Evolutionary conservation across 2,797 vertebrate genomes (phyloP).

Genomic region (Gambelia wislizenii): DNA sequence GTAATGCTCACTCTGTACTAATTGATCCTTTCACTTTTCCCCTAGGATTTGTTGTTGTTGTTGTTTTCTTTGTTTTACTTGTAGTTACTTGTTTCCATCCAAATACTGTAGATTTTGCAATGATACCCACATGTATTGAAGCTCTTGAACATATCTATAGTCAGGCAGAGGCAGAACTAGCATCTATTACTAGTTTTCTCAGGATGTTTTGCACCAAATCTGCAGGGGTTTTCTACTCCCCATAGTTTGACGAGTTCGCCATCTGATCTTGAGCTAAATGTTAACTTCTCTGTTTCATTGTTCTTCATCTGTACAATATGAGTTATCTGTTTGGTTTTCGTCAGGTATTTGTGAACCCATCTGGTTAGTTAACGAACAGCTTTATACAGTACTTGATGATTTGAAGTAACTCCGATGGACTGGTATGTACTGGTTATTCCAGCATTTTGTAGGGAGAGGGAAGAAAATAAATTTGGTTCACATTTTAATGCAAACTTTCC

Average conservation of each 20-base stretch:
- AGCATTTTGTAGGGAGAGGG: not conserved
- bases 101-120: not conserved
- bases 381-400: not conserved
- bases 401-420: not conserved
- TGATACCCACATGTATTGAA: not conserved
- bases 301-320: not conserved
- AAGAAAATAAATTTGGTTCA: not conserved
- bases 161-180: not conserved
- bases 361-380: not conserved
- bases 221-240: not conserved
- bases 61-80: not conserved
- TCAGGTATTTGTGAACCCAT: not conserved
- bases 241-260: not conserved
- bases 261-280: not conserved
- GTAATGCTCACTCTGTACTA: not conserved
- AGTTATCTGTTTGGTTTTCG: not conserved
- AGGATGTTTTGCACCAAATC: not conserved
- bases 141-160: not conserved
- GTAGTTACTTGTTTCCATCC: not conserved
- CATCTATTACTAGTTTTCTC: not conserved
- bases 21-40: slow-evolving; percentile 10
- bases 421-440: not conserved
- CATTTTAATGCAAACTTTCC: not conserved
- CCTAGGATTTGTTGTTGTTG: not conserved
- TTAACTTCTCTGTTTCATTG: not conserved